Evolutionary conservation across 92 coral and sea anemone genomes (phyloP).

Genomic region (Paramuricea clavata): DNA sequence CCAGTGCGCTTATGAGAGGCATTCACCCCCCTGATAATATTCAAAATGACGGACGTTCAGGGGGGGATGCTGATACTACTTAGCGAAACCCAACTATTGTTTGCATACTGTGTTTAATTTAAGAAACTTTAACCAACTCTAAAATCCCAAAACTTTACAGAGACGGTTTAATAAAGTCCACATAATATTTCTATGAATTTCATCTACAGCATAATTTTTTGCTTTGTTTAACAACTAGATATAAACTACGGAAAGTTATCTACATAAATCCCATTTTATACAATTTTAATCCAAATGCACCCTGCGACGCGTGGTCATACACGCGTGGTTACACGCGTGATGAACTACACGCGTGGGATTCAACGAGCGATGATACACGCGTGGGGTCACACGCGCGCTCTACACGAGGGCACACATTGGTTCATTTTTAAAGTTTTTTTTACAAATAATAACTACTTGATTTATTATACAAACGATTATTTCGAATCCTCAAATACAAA

Average conservation of each 20-base stretch:
- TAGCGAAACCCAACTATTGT: neutral
- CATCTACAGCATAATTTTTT: conserved; percentile 37
- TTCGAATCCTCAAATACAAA: neutral
- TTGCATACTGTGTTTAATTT: too few species aligned
- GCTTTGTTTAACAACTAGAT: conserved; percentile 37
- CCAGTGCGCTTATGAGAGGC: too few species aligned
- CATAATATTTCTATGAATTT: conserved; percentile 39
- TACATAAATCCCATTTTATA: conserved; percentile 44
- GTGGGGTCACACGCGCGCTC: neutral
- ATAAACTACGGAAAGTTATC: neutral
- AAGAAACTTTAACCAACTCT: neutral
- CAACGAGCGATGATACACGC: neutral
- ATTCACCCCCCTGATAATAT: too few species aligned
- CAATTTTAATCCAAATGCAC: conserved; percentile 28
- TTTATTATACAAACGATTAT: conserved; percentile 37
- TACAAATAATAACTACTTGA: conserved; percentile 15
- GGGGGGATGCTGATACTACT: too few species aligned
- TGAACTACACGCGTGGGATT: neutral
- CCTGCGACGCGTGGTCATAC: neutral
- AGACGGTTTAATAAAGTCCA: neutral
- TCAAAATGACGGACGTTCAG: too few species aligned
- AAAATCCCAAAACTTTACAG: conserved; percentile 25
- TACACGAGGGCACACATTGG: neutral
- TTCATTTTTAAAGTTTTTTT: neutral
- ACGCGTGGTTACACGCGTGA: neutral